Percentiles rank a stretch among this genome's conserved stretches.
Conservation (phyloP, 2,113 vertebrate genomes). For the Ciconia boyciana region DNA sequence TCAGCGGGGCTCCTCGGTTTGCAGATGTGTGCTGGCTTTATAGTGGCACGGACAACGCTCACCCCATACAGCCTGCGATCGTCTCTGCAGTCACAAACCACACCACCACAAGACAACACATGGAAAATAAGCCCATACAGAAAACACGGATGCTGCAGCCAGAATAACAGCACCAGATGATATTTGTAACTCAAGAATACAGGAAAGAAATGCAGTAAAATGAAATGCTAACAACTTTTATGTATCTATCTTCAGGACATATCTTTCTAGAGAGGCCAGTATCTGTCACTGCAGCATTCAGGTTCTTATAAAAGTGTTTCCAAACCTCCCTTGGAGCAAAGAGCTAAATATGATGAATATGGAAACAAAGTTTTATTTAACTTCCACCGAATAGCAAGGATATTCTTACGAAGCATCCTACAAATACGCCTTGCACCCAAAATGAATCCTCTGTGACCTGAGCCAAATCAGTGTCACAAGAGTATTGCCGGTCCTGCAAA, state of each 20-base stretch:
- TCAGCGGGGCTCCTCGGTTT: accelerated
- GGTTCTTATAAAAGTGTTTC: background rate
- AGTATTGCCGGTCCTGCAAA: accelerated
- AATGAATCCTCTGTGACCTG: background rate
- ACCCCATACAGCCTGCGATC: background rate
- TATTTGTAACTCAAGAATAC: background rate
- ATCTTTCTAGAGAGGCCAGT: background rate
- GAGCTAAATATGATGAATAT: background rate
- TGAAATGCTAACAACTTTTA: background rate
- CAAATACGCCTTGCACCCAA: background rate
- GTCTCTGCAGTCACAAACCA: background rate
- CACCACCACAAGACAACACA: background rate
- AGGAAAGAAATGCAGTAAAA: background rate
- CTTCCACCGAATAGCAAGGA: background rate
- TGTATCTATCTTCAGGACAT: background rate
- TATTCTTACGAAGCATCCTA: background rate
- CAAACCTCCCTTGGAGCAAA: background rate
- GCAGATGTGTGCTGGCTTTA: background rate
- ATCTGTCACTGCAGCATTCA: background rate
- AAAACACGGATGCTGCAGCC: background rate
- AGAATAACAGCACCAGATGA: background rate
- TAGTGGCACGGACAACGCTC: accelerated
- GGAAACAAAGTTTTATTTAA: background rate
- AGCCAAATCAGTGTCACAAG: background rate
- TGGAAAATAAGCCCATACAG: background rate